Evolutionary conservation across 2,888 invertebrate genomes (phyloP).

Genomic region (Deilephila elpenor): DNA sequence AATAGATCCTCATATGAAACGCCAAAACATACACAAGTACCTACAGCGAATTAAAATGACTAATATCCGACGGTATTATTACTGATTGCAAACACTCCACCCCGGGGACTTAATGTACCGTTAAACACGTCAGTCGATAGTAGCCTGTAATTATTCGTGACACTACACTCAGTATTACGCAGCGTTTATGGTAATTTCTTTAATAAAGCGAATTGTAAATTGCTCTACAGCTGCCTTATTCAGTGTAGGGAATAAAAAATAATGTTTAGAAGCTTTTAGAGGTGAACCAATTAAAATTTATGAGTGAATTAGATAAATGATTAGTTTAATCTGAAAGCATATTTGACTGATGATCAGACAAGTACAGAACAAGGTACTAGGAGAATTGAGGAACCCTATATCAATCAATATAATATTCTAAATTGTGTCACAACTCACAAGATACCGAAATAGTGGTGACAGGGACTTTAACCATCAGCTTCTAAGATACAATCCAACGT

Average conservation of each 20-base stretch:
- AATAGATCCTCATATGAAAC: background rate
- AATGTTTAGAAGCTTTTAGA: background rate
- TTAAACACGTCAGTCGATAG: conserved; percentile 31
- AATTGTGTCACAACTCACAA: no score
- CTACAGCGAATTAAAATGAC: background rate
- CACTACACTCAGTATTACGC: conserved; percentile 33
- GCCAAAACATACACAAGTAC: background rate
- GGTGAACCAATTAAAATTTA: background rate
- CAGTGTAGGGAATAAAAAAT: background rate
- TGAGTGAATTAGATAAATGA: background rate
- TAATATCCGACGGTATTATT: conserved; percentile 12
- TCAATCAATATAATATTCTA: no score
- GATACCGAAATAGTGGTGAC: no score
- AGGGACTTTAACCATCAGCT: no score
- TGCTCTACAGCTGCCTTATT: conserved; percentile 16
- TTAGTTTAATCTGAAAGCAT: background rate
- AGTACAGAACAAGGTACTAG: no score
- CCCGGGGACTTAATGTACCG: background rate
- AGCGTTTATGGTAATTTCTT: conserved; percentile 36
- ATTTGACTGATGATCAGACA: no score
- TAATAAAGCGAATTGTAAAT: conserved; percentile 35
- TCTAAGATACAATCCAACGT: no score
- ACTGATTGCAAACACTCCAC: background rate
- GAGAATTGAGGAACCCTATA: no score
- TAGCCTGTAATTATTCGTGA: conserved; percentile 33